These are phyloP conservation scores for Phenganax stokvisi DNA, from an alignment of 92 coral and sea anemone genomes.

Conservation along the genomic window DNA sequence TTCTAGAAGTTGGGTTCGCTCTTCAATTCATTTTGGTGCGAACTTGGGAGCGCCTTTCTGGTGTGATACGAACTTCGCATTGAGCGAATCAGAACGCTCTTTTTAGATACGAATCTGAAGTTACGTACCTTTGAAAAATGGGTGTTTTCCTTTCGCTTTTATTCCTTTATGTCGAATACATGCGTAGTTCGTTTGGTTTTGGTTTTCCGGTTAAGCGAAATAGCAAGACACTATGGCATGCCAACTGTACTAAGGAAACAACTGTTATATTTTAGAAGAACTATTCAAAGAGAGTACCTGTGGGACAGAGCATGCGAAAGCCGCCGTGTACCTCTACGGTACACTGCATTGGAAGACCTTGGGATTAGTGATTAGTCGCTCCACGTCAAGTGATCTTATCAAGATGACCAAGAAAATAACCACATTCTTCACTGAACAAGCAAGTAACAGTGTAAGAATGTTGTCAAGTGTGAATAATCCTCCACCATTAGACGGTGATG, in stretches of 20 bases:
- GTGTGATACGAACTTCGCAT: too few species aligned
- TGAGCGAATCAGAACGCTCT: too few species aligned
- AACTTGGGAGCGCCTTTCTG: too few species aligned
- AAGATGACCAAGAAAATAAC: slow-evolving; percentile 88
- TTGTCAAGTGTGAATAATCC: slow-evolving; percentile 74
- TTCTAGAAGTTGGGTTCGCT: too few species aligned
- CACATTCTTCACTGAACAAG: slow-evolving; percentile 81
- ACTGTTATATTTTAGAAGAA: slow-evolving; percentile 45
- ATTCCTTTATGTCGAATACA: too few species aligned
- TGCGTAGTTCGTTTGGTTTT: too few species aligned
- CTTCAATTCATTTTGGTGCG: too few species aligned
- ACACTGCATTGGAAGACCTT: slow-evolving; percentile 93
- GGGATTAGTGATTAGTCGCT: slow-evolving; percentile 88
- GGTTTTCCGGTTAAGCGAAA: too few species aligned
- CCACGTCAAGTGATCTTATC: slow-evolving; percentile 90
- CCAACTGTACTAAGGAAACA: not conserved
- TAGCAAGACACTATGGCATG: not conserved
- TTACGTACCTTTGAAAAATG: too few species aligned
- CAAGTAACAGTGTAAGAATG: slow-evolving; percentile 83
- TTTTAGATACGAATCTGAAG: too few species aligned
- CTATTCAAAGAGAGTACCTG: slow-evolving; percentile 51
- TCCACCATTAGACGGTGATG: slow-evolving; percentile 54
- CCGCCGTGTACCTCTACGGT: slow-evolving; percentile 82
- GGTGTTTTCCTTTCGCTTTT: too few species aligned
- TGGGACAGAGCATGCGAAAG: slow-evolving; percentile 59